Evolutionary conservation across 2,797 vertebrate species (phyloP).

Genomic region (Calcarius lapponicus): DNA sequence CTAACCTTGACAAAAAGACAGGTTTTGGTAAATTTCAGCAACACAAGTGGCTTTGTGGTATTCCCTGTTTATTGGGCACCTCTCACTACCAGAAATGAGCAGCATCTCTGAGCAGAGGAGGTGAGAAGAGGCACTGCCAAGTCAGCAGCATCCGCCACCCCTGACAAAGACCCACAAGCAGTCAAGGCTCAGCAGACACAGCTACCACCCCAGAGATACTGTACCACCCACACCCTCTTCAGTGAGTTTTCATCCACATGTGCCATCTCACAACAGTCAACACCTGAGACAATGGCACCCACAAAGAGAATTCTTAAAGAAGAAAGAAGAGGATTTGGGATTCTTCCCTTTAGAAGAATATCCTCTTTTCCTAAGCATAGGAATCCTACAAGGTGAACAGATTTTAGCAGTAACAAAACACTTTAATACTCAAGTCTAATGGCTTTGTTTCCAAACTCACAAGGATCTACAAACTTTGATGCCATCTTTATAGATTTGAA

Average conservation of each 20-base stretch:
- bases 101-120: fast-evolving
- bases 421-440: background rate
- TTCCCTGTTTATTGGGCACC: background rate
- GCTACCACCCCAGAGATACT: background rate
- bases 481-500: background rate
- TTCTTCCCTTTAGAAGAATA: background rate
- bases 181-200: background rate
- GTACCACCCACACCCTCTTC: background rate
- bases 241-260: background rate
- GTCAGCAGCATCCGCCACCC: background rate
- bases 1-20: conserved; percentile 7
- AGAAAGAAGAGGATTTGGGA: background rate
- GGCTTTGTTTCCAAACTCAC: background rate
- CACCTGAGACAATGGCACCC: background rate
- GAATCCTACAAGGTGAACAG: background rate
- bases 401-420: background rate
- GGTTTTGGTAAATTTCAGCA: background rate
- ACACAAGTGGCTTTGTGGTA: background rate
- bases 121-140: background rate
- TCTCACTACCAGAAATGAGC: background rate
- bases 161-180: background rate
- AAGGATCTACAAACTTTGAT: background rate
- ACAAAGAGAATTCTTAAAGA: background rate
- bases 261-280: background rate
- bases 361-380: background rate